Evolutionary conservation across 2,888 invertebrate genomes (phyloP).

Genomic region (Meteorus cinctellus): DNA sequence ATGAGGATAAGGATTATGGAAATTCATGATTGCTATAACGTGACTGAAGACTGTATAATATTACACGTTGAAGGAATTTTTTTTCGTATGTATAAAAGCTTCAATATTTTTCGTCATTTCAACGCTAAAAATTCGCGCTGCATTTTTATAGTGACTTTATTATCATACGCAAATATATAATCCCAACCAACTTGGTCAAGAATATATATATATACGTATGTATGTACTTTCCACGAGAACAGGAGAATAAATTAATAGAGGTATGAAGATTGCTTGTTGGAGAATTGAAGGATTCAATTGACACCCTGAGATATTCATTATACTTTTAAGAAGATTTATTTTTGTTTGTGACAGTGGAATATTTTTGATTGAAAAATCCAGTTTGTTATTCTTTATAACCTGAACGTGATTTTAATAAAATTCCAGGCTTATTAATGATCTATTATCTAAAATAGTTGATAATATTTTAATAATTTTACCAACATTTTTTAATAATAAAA

Average conservation of each 20-base stretch:
- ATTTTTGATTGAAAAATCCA: too few relatives aligned
- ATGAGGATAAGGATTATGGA: constrained; percentile 42
- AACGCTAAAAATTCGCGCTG: neutral
- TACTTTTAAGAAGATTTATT: too few relatives aligned
- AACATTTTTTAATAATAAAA: too few relatives aligned
- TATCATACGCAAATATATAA: constrained; percentile 22
- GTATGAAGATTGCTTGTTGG: too few relatives aligned
- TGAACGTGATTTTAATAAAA: too few relatives aligned
- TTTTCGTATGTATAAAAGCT: neutral
- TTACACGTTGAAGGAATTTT: constrained; percentile 20
- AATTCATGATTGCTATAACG: constrained; percentile 33
- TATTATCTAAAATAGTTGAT: too few relatives aligned
- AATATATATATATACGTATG: neutral
- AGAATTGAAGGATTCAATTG: too few relatives aligned
- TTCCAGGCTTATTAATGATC: too few relatives aligned
- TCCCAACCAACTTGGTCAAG: neutral
- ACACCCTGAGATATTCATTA: too few relatives aligned
- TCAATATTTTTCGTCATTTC: constrained; percentile 13
- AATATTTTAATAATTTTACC: too few relatives aligned
- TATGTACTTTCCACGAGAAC: neutral
- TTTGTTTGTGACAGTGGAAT: too few relatives aligned
- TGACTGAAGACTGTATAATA: constrained; percentile 30
- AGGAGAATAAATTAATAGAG: neutral
- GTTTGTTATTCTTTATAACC: too few relatives aligned
- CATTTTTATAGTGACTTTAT: constrained; percentile 24